Evolutionary conservation across 2,113 vertebrate genomes (phyloP).

Genomic region (Colossoma macropomum): DNA sequence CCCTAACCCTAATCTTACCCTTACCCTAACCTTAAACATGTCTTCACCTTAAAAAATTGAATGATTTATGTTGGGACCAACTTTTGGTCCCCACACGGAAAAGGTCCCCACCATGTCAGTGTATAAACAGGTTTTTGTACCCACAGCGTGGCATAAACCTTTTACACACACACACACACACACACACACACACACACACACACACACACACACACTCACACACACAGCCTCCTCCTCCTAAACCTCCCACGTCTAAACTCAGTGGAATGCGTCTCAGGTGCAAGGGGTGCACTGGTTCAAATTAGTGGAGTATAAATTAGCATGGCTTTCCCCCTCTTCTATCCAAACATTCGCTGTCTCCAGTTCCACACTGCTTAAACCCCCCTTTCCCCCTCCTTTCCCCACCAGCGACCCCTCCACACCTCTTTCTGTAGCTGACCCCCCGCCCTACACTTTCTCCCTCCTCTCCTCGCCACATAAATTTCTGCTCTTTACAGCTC

Average conservation of each 20-base stretch:
- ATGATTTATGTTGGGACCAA: too few relatives aligned
- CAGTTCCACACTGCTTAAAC: conserved; percentile 37
- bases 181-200: conserved; percentile 2
- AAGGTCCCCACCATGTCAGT: too few relatives aligned
- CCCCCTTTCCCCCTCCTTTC: conserved; percentile 40
- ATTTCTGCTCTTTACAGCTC: conserved; percentile 73
- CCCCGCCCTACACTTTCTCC: conserved; percentile 54
- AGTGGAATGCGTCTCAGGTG: conserved; percentile 77
- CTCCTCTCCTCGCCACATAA: conserved; percentile 67
- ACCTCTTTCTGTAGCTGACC: conserved; percentile 72
- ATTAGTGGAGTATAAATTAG: conserved; percentile 80
- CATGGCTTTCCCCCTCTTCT: conserved; percentile 72
- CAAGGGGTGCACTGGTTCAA: conserved; percentile 77
- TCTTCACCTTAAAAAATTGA: too few relatives aligned
- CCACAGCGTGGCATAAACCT: too few relatives aligned
- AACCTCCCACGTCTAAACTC: conserved; percentile 70
- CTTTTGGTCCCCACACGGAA: too few relatives aligned
- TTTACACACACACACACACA: not conserved
- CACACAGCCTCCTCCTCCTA: conserved; percentile 55
- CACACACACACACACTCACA: conserved; percentile 23
- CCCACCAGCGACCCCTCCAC: conserved; percentile 73
- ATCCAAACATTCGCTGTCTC: conserved; percentile 78
- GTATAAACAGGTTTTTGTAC: too few relatives aligned
- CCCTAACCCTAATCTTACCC: too few relatives aligned
- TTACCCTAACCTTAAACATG: too few relatives aligned